phyloP scores from a whole-genome alignment of 2,888 invertebrate species.

The Elegia similella region DNA sequence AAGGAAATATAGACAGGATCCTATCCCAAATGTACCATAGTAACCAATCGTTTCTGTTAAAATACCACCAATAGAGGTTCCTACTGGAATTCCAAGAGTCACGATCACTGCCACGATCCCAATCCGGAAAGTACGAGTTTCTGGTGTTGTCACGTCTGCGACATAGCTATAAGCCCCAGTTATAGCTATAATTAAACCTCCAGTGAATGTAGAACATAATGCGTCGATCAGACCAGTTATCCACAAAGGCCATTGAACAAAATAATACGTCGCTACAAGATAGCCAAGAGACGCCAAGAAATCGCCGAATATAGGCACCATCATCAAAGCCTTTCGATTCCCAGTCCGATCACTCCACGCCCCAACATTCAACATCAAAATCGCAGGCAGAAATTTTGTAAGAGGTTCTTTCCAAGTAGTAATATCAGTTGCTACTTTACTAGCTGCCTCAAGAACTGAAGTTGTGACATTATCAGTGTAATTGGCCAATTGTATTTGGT shows the following conservation, averaged over 20 bases:
- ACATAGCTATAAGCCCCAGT: conserved; percentile 83
- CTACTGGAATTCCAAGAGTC: conserved; percentile 73
- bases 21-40: conserved; percentile 66
- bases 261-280: conserved; percentile 76
- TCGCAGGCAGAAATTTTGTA: conserved; percentile 59
- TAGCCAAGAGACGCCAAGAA: conserved; percentile 73
- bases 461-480: conserved; percentile 48
- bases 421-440: conserved; percentile 73
- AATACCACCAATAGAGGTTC: conserved; percentile 75
- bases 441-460: conserved; percentile 60
- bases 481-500: conserved; percentile 54
- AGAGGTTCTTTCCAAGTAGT: conserved; percentile 78
- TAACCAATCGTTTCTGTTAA: conserved; percentile 68
- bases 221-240: conserved; percentile 77
- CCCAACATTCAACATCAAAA: conserved; percentile 81
- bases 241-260: conserved; percentile 80
- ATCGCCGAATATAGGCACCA: conserved; percentile 80
- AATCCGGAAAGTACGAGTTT: conserved; percentile 82
- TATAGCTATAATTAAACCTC: conserved; percentile 79
- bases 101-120: conserved; percentile 81
- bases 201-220: conserved; percentile 79
- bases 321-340: conserved; percentile 79
- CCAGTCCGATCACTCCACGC: conserved; percentile 84
- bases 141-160: conserved; percentile 80
- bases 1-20: conserved; percentile 48